A percentile compares a stretch with the other conserved stretches of the same genome.
phyloP scores from a whole-genome alignment of 2,113 vertebrate species.

The Stegostoma tigrinum region DNA sequence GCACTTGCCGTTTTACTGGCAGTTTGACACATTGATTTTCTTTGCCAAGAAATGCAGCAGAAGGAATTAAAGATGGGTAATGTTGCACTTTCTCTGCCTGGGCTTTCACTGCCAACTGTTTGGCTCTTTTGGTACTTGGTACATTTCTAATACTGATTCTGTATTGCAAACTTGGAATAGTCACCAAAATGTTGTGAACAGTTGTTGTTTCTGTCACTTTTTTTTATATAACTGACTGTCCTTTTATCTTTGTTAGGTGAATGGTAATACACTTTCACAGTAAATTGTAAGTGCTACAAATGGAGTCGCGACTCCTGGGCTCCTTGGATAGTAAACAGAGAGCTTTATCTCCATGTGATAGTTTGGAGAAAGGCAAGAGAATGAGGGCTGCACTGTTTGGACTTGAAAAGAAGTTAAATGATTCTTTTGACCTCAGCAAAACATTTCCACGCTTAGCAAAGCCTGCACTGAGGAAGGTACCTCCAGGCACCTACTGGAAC shows the following conservation, averaged over 20 bases:
- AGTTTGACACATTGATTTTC: neutral
- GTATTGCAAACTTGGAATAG: neutral
- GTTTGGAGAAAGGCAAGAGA: constrained; percentile 25
- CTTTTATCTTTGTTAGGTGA: constrained; percentile 6
- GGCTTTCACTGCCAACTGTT: neutral
- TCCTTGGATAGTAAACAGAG: neutral
- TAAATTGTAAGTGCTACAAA: neutral
- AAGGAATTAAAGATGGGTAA: neutral
- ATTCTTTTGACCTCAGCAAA: constrained; percentile 52
- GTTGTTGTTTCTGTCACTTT: neutral
- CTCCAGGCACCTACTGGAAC: constrained; percentile 53
- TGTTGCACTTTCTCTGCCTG: neutral
- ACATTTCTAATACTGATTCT: neutral
- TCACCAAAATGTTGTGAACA: neutral
- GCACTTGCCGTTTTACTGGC: neutral
- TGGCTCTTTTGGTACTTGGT: neutral
- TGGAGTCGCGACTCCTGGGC: neutral
- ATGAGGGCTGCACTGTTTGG: constrained; percentile 13
- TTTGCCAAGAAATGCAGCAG: neutral
- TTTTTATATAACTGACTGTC: neutral
- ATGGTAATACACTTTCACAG: neutral
- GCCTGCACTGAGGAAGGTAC: constrained; percentile 48
- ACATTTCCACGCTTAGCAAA: constrained; percentile 52
- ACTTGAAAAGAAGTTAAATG: constrained; percentile 40
- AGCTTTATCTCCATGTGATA: neutral